A percentile compares a stretch with the other conserved stretches of the same genome.
These are phyloP conservation scores for Aphrophora alni DNA, from an alignment of 2,888 invertebrate genomes.

Conservation along the genomic window DNA sequence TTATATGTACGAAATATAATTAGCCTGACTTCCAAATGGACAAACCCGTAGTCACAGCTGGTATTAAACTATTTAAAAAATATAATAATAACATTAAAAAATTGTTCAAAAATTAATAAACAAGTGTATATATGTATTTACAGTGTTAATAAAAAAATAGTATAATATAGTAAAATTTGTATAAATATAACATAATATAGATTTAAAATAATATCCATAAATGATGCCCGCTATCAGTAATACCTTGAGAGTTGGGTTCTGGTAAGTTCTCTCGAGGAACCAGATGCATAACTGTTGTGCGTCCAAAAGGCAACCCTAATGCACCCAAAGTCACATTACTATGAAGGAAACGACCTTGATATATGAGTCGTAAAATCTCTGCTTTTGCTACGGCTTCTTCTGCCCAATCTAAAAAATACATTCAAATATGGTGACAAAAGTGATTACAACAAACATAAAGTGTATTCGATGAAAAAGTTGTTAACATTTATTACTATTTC, in stretches of 20 bases:
- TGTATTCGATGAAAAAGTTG: no score
- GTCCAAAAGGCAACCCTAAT: constrained; percentile 94
- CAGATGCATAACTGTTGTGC: constrained; percentile 99
- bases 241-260: constrained; percentile 97
- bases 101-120: no score
- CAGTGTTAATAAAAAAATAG: not conserved
- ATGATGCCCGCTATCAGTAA: constrained; percentile 43
- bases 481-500: no score
- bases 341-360: constrained; percentile 99
- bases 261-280: constrained; percentile 99
- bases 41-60: no score
- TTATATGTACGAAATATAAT: no score
- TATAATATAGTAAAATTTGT: not conserved
- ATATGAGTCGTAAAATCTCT: constrained; percentile 97
- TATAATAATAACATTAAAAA: no score
- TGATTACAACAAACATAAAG: constrained; percentile 46
- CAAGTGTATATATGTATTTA: no score
- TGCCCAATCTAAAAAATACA: constrained; percentile 85
- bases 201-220: constrained; percentile 27
- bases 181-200: no score
- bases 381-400: constrained; percentile 95
- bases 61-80: no score
- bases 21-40: no score
- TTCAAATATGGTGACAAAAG: constrained; percentile 40
- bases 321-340: constrained; percentile 99